Conservation (phyloP, 2,797 vertebrate species). For the Rhinella marina region DNA sequence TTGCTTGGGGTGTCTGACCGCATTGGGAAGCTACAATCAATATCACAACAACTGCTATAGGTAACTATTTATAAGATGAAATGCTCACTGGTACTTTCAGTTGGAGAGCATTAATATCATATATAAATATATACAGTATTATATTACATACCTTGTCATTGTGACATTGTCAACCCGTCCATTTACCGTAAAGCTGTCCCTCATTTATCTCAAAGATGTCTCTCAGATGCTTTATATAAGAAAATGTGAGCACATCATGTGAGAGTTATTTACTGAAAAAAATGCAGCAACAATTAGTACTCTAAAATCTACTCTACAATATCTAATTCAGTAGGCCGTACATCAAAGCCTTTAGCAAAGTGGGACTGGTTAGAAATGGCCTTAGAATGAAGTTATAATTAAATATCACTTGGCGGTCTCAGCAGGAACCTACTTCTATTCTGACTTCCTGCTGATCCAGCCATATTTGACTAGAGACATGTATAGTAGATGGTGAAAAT, state of each 20-base stretch:
- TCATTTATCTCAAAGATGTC: no score
- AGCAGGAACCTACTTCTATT: neutral
- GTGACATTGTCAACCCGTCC: no score
- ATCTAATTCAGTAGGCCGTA: neutral
- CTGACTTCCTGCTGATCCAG: neutral
- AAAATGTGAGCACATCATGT: neutral
- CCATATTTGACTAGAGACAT: neutral
- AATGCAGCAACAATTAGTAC: neutral
- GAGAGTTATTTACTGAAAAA: neutral
- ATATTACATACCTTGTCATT: no score
- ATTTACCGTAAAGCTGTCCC: no score
- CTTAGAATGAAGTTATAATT: neutral
- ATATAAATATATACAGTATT: no score
- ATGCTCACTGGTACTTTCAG: neutral
- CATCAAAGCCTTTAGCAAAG: neutral
- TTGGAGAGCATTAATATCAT: no score
- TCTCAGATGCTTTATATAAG: no score
- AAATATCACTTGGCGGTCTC: neutral
- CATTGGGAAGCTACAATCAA: conserved; percentile 93
- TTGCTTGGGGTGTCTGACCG: conserved; percentile 88
- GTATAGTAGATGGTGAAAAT: neutral
- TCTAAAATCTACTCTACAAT: neutral
- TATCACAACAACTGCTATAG: conserved; percentile 97
- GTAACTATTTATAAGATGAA: conserved; percentile 68
- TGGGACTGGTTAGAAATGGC: neutral